Conservation (phyloP, 2,113 vertebrate genomes). For the Seriola rivoliana region DNA sequence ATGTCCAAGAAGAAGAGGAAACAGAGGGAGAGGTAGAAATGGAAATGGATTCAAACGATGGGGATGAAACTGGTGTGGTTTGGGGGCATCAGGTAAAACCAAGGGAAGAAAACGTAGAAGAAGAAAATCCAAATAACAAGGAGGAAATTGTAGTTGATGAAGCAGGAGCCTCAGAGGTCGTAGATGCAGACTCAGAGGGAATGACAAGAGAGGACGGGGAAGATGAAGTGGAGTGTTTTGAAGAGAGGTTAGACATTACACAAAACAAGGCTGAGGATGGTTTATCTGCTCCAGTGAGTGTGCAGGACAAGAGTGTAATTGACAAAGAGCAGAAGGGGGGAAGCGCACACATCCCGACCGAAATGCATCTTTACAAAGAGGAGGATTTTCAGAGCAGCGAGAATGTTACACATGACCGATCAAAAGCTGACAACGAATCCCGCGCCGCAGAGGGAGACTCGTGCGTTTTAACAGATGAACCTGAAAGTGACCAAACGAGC, state of each 20-base stretch:
- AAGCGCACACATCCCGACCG: constrained; percentile 17
- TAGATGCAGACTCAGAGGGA: constrained; percentile 16
- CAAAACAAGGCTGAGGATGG: constrained; percentile 19
- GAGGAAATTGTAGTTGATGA: not conserved
- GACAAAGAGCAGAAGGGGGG: constrained; percentile 13
- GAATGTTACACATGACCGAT: constrained; percentile 1
- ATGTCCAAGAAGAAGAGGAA: constrained; percentile 30
- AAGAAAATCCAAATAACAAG: constrained; percentile 13
- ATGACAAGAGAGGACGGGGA: not conserved
- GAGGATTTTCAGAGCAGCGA: not conserved
- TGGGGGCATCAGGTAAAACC: not conserved
- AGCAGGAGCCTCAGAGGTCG: not conserved
- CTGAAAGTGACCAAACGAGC: constrained; percentile 31
- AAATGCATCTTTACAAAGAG: constrained; percentile 14
- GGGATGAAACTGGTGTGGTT: not conserved
- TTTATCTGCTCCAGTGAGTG: constrained; percentile 46
- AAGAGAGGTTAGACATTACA: constrained; percentile 13
- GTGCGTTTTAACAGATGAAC: constrained; percentile 10
- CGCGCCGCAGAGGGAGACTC: not conserved
- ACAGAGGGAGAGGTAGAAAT: constrained; percentile 9
- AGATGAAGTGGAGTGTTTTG: constrained; percentile 20
- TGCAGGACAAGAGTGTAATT: constrained; percentile 4
- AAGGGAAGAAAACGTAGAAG: constrained; percentile 9
- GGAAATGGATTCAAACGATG: not conserved
- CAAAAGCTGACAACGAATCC: not conserved